Evolutionary conservation across 2,113 vertebrate species (phyloP).

Genomic region (Bungarus multicinctus): DNA sequence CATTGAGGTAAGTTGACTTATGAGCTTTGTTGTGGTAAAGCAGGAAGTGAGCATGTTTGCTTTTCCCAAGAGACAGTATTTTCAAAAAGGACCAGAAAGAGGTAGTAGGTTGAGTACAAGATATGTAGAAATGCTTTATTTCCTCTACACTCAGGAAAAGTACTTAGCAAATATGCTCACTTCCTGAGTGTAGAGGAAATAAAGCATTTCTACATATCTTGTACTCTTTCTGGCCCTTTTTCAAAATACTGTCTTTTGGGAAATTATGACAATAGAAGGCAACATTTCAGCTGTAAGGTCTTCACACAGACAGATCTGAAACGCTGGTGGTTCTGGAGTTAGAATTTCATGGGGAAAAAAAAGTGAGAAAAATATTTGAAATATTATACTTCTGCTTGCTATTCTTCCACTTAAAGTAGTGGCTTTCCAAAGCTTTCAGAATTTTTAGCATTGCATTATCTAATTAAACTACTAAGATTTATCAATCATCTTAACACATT

Average conservation of each 20-base stretch:
- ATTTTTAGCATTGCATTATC: neutral
- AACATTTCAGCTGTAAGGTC: neutral
- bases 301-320: neutral
- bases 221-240: neutral
- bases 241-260: neutral
- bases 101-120: no score
- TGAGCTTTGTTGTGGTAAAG: accelerated
- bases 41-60: neutral
- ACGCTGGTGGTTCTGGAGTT: neutral
- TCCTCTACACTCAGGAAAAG: neutral
- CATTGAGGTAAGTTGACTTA: constrained; percentile 80
- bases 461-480: no score
- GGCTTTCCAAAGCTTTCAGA: neutral
- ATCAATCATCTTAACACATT: neutral
- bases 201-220: neutral
- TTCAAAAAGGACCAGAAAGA: neutral
- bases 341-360: neutral
- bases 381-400: neutral
- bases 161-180: neutral
- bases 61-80: neutral
- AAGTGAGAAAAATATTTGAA: neutral
- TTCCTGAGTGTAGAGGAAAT: neutral
- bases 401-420: neutral
- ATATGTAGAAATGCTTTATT: neutral
- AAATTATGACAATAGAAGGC: neutral